These are phyloP conservation scores for Aldabrachelys gigantea DNA, from an alignment of 2,113 vertebrate species.

Conservation along the genomic window DNA sequence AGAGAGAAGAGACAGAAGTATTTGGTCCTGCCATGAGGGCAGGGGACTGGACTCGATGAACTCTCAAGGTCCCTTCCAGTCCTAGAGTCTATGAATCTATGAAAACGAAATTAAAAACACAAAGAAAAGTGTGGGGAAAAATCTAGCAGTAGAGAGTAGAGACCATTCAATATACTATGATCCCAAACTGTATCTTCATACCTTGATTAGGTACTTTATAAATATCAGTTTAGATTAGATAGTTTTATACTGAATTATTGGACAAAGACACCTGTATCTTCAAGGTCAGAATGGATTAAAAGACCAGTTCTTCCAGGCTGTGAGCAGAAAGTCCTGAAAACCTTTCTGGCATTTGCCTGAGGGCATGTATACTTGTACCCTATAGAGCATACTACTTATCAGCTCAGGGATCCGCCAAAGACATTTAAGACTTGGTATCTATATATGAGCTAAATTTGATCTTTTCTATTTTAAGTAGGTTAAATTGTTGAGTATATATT, in stretches of 20 bases:
- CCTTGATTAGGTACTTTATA: background rate
- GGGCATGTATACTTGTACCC: background rate
- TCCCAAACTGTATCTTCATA: background rate
- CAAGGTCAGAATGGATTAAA: background rate
- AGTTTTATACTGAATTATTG: background rate
- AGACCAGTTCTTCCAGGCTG: background rate
- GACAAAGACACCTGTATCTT: background rate
- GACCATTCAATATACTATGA: background rate
- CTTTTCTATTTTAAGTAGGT: background rate
- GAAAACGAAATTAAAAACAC: background rate
- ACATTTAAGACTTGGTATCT: background rate
- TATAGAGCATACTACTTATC: background rate
- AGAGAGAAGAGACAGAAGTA: no score
- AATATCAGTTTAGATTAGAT: background rate
- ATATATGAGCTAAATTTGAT: background rate
- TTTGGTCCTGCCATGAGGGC: no score
- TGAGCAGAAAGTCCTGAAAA: background rate
- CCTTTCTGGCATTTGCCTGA: background rate
- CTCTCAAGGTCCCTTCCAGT: no score
- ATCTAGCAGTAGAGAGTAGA: rapidly evolving
- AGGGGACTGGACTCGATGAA: no score
- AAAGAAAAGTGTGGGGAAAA: background rate
- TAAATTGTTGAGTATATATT: background rate
- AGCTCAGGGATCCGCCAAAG: background rate
- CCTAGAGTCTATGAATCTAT: no score